A percentile compares a stretch with the other conserved stretches of the same genome.
Evolutionary conservation across 2,888 invertebrate genomes (phyloP).

Genomic region (Hirtodrosophila alboralis): DNA sequence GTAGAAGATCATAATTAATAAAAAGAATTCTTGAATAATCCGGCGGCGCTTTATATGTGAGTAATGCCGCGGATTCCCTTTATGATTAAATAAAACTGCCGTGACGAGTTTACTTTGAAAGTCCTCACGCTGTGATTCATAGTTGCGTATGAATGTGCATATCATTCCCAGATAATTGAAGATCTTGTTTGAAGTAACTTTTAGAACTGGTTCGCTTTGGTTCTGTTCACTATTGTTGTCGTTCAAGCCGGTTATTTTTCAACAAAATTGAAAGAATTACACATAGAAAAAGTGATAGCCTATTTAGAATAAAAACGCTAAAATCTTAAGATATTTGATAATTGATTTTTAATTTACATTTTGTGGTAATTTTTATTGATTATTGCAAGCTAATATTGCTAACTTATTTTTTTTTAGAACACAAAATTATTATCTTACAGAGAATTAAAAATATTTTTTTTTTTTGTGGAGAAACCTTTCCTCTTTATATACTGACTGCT

Average conservation of each 20-base stretch:
- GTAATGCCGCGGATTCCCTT: constrained; percentile 57
- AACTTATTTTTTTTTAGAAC: too few relatives aligned
- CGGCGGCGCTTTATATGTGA: constrained; percentile 27
- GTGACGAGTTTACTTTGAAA: constrained; percentile 30
- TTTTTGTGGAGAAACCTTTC: too few relatives aligned
- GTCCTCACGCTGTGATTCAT: constrained; percentile 41
- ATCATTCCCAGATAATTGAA: constrained; percentile 10
- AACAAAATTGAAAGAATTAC: too few relatives aligned
- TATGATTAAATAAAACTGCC: constrained; percentile 16
- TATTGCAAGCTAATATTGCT: too few relatives aligned
- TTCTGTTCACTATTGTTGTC: not conserved
- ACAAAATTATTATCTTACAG: too few relatives aligned
- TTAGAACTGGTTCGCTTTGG: constrained; percentile 3
- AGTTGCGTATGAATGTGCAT: constrained; percentile 1
- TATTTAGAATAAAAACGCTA: too few relatives aligned
- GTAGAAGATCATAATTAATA: constrained; percentile 18
- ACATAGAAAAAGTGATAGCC: too few relatives aligned
- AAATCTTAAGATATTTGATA: too few relatives aligned
- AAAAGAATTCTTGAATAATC: constrained; percentile 15
- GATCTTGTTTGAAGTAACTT: not conserved
- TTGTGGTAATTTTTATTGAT: too few relatives aligned
- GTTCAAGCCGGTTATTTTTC: not conserved
- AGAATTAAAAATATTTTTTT: too few relatives aligned
- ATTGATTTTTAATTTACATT: too few relatives aligned
- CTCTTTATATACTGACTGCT: too few relatives aligned